Evolutionary conservation across 1,140 invertebrate species (phyloP), one percentile per base, ranked within the genome.

Genomic region (Calliopsis andreniformis): DNA sequence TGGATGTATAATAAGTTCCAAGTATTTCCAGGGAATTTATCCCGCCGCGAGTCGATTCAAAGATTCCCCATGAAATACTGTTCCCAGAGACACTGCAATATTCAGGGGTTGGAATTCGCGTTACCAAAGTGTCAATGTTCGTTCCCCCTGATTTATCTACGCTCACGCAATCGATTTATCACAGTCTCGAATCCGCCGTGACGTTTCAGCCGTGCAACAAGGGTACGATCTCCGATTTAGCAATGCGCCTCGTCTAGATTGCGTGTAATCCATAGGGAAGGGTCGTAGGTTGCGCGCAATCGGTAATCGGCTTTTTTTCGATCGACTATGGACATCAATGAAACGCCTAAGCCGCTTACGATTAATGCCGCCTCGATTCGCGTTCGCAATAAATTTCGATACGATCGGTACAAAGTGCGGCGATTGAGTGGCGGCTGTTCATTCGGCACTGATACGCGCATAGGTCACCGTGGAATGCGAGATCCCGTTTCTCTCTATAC

Each of bases 221-320:
- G 59, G 35, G 59, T 47, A n/a, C 16, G n/a, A 66, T 70, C 67
- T 49, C 47, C 7, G 39, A 67, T 56, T 56, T 56, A 32, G 10
- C 53, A 32, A 5, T 39, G 18, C 28, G n/a, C 8, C n/a, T n/a
- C n/a, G 32, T 10, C 8, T 51, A 61, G 69, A 80, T 55, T 16
- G 42, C 47, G 30, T 32, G 30, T 43, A 79, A 79, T 59, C 58
- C 61, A 30, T n/a, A 7, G 42, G 32, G 56, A 53, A 47, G 77
- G 35, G 61, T 73, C 62, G 61, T 66, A 67, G 55, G 35, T 78
- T 47, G 61, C 0, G 5, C 32, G 32, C 28, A 23, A 47, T 59
- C 35, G 70, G 23, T 73, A 80, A 80, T 66, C 77, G 61, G 32
- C 61, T 80, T 79, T 73, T 61, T 51, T 14, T 79, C 68, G 30